Base-by-base conservation (phyloP, 2,113 vertebrate species). In the Hippocampus barbouri region DNA sequence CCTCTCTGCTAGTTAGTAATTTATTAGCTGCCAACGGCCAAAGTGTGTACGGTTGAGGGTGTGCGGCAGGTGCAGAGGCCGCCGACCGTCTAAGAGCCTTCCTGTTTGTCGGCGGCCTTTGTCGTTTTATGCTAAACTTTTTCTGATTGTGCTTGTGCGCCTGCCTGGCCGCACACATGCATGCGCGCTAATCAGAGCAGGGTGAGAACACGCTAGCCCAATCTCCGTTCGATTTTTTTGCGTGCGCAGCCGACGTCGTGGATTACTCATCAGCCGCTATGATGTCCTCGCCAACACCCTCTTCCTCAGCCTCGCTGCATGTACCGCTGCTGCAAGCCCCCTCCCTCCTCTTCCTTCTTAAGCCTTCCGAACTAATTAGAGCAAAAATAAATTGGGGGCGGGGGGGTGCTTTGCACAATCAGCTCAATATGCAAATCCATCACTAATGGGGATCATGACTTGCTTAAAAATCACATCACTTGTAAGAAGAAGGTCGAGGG, bases 1-100 rank as follows among this genome's bases (percentile, higher is more conserved):
- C 76, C 87, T 87, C 86, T 83, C 79, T 82, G 80, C 88, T 89
- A 80, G 84, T 89, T 89, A 85, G 88, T 83, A 89, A 87, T 90
- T 90, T 83, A 88, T 89, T 89, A 89, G 84, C 82, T 73, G 61
- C 84, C 76, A 73, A 72, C 72, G 68, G 74, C 70, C 65, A 79
- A 85, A 85, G 84, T 86, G 79, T 72, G 82, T n/a, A 59, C 45
- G 7, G 67, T 68, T 7, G 34, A 20, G 60, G 16, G 16, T 30
- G 59, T n/a, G 3, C 30, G 34, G 34, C 20, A 30, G 27, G 18
- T 5, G 27, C 10, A 7, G 41, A 47, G 64, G 41, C n/a, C 40
- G 21, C 4, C 21, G 20, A 79, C 73, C 77, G 71, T 47, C 56
- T 71, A 34, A 18, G 8, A 8, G 41, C 4, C 14, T 67, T 64